These are phyloP conservation scores for Radopholus similis DNA, from an alignment of 1,140 invertebrate genomes.

Conservation along the genomic window DNA sequence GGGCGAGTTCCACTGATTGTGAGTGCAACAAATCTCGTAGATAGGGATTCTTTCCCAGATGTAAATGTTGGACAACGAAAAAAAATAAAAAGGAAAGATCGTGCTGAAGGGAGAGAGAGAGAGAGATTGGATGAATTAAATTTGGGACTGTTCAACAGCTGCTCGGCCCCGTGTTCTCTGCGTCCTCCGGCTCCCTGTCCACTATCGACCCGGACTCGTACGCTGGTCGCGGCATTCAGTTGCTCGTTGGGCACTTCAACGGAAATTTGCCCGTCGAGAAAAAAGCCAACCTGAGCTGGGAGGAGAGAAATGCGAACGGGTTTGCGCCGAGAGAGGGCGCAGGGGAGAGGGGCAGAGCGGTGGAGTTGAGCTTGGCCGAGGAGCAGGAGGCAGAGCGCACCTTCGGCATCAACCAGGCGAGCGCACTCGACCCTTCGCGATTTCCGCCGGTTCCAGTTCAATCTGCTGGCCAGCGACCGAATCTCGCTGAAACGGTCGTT, in stretches of 20 bases:
- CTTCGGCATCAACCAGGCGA: slow-evolving; percentile 73
- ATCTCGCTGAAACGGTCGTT: slow-evolving; percentile 92
- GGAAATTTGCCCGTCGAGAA: slow-evolving; percentile 56
- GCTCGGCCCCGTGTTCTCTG: slow-evolving; percentile 10
- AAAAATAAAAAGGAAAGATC: too few relatives aligned
- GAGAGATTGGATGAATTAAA: too few relatives aligned
- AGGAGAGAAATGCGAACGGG: slow-evolving; percentile 57
- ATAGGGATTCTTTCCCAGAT: too few relatives aligned
- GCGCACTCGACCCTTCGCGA: slow-evolving; percentile 62
- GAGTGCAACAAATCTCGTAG: too few relatives aligned
- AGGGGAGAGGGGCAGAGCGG: slow-evolving; percentile 48
- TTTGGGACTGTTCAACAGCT: too few relatives aligned
- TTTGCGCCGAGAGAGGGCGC: slow-evolving; percentile 39
- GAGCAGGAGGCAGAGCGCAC: slow-evolving; percentile 52
- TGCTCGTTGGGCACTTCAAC: slow-evolving; percentile 59
- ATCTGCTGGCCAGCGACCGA: slow-evolving; percentile 91
- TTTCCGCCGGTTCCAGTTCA: slow-evolving; percentile 73
- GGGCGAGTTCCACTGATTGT: too few relatives aligned
- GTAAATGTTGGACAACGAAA: too few relatives aligned
- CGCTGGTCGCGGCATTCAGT: slow-evolving; percentile 39
- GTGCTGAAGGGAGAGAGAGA: too few relatives aligned
- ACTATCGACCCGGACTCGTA: slow-evolving; percentile 29
- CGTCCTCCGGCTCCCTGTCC: neutral
- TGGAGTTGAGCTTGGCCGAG: slow-evolving; percentile 39
- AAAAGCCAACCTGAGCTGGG: slow-evolving; percentile 47